Evolutionary conservation across 1,140 invertebrate species (phyloP).

Genomic region (Panulirus ornatus): DNA sequence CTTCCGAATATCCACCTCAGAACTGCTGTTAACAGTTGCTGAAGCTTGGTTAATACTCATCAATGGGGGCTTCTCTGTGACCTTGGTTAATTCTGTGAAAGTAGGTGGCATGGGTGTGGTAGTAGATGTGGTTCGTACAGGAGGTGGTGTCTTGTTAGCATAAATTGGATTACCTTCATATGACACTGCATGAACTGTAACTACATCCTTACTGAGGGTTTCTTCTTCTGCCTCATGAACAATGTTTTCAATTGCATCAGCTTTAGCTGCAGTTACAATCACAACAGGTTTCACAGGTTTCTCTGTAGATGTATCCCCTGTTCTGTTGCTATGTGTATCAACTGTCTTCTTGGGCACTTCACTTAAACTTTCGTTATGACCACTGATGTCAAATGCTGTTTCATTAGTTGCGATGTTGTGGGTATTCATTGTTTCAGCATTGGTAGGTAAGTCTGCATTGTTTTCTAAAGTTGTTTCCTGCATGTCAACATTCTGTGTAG

Average conservation of each 20-base stretch:
- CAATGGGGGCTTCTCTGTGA: conserved; percentile 1
- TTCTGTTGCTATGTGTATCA: neutral
- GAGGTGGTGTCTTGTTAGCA: conserved; percentile 44
- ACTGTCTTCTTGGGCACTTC: neutral
- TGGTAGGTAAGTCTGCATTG: neutral
- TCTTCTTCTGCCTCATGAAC: neutral
- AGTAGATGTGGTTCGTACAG: conserved; percentile 6
- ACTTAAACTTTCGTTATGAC: conserved; percentile 3
- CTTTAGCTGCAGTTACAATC: conserved; percentile 15
- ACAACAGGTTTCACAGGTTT: conserved; percentile 27
- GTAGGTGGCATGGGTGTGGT: conserved; percentile 5
- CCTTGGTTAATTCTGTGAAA: neutral
- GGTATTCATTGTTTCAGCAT: neutral
- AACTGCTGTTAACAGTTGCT: conserved; percentile 12
- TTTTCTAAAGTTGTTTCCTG: neutral
- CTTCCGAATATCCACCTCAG: conserved; percentile 9
- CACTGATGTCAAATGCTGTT: neutral
- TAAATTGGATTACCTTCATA: conserved; percentile 41
- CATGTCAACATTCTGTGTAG: neutral
- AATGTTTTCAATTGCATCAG: neutral
- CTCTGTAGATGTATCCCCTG: neutral
- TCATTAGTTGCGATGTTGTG: neutral
- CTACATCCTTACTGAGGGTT: conserved; percentile 8
- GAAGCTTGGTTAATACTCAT: conserved; percentile 5
- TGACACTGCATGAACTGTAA: neutral